These are phyloP conservation scores for Callionymus lyra DNA, from an alignment of 2,113 vertebrate genomes.

Conservation along the genomic window DNA sequence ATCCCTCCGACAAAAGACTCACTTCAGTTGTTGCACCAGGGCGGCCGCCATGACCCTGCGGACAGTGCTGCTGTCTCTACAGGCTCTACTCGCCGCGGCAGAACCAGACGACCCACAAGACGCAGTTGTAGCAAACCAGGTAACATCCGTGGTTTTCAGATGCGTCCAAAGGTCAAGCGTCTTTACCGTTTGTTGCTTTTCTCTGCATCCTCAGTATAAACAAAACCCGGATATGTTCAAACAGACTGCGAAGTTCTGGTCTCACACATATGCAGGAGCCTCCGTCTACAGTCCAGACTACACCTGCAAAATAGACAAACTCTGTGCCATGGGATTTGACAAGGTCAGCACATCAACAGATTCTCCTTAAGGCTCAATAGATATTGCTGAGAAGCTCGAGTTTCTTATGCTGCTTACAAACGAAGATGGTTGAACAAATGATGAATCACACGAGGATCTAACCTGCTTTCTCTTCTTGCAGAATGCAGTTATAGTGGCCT, in stretches of 20 bases:
- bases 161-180: no score
- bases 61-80: conserved; percentile 92
- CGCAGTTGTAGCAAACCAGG: conserved; percentile 97
- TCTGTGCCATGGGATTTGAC: conserved; percentile 99
- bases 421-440: no score
- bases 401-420: no score
- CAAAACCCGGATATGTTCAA: conserved; percentile 99
- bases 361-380: no score
- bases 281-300: conserved; percentile 96
- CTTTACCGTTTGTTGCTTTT: no score
- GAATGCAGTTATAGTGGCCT: conserved; percentile 99
- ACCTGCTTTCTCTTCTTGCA: conserved; percentile 36
- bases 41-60: conserved; percentile 96
- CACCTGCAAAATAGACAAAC: conserved; percentile 99
- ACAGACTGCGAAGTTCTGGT: conserved; percentile 98
- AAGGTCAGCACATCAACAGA: conserved; percentile 67
- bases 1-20: neutral
- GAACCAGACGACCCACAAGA: conserved; percentile 97
- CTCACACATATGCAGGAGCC: conserved; percentile 94
- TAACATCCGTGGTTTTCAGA: conserved; percentile 28
- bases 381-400: no score
- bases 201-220: conserved; percentile 77
- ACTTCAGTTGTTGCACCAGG: conserved; percentile 69
- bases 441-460: conserved; percentile 21
- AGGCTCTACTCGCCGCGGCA: conserved; percentile 90